These are phyloP conservation scores for Agrotis segetum DNA, from an alignment of 2,888 invertebrate genomes.

Conservation along the genomic window DNA sequence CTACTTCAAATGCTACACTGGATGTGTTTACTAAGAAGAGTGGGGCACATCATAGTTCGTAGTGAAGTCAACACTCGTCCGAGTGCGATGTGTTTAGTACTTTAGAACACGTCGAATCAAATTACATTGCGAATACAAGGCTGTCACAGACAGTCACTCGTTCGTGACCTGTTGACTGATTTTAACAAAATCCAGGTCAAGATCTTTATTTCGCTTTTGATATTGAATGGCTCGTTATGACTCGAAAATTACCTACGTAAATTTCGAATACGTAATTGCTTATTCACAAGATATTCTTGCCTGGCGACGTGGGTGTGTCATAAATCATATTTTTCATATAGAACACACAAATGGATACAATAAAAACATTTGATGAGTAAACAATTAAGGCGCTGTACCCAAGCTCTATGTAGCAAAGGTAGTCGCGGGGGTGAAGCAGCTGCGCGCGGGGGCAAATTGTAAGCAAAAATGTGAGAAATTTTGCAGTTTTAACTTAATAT, in stretches of 20 bases:
- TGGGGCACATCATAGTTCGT: slow-evolving; percentile 34
- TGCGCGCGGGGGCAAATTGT: too few relatives aligned
- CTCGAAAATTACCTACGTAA: slow-evolving; percentile 60
- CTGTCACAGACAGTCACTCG: slow-evolving; percentile 87
- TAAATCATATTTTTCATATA: slow-evolving; percentile 3
- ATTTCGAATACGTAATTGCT: slow-evolving; percentile 51
- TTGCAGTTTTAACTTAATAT: too few relatives aligned
- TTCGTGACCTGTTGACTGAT: slow-evolving; percentile 90
- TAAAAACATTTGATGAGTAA: slow-evolving; percentile 1
- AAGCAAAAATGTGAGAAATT: too few relatives aligned
- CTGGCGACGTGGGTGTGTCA: slow-evolving; percentile 13
- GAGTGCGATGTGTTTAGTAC: slow-evolving; percentile 72
- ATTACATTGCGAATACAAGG: slow-evolving; percentile 84
- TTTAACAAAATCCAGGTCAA: slow-evolving; percentile 88
- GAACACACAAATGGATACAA: slow-evolving; percentile 29
- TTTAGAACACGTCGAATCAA: slow-evolving; percentile 79
- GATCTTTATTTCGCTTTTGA: slow-evolving; percentile 86
- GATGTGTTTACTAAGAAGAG: not conserved
- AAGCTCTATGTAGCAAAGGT: too few relatives aligned
- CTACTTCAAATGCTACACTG: not conserved
- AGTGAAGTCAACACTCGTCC: slow-evolving; percentile 57
- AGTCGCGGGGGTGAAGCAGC: too few relatives aligned
- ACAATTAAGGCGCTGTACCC: too few relatives aligned
- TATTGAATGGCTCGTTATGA: slow-evolving; percentile 77
- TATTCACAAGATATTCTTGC: slow-evolving; percentile 48